Base-by-base conservation (phyloP, 2,113 vertebrate species). In the Nothocercus nigrocapillus region DNA sequence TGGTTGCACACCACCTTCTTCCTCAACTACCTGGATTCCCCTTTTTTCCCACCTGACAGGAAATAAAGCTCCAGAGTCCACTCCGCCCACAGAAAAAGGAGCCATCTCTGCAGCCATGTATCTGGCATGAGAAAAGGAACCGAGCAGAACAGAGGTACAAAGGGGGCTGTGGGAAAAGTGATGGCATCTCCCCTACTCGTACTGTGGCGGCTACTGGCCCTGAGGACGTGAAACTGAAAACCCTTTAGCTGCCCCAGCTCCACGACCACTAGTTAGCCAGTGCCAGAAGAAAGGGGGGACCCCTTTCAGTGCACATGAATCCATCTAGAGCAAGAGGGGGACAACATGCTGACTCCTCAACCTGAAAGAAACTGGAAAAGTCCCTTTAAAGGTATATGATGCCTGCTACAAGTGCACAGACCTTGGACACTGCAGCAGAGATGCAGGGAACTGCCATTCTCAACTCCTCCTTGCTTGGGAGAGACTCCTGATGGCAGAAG, bases 341-440 rank as follows among this genome's bases (percentile, higher is more conserved):
- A 64, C 47, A 63, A 75, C 1, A 17, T 19, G 20, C 11, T 27
- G 13, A 88, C 7, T 38, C 45, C 40, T 81, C 27, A 42, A 76
- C 17, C 11, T 20, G 49, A 15, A 25, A 69, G 38, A 5, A 82
- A 25, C 0, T 5, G 49, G 9, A 54, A 83, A 44, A 75, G 20
- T 16, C 54, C 80, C 24, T 74, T 74, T 32, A 62, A 88, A 63
- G 17, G 20, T 20, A 80, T n/a, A 32, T 0, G 0, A 42, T 16
- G 14, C 20, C 51, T 83, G 51, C 28, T 32, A n/a, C 0, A 1
- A 77, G 8, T 8, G 10, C 16, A 28, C 0, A 0, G 38, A 28
- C 32, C 73, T 78, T 3, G 1, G 76, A 72, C 16, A 36, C 9
- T 30, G 69, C 38, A 59, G 30, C 6, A 18, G 40, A 18, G 77